A percentile compares a stretch with the other conserved stretches of the same genome.
Evolutionary conservation across 2,888 invertebrate species (phyloP).

Genomic region (Phaedon cochleariae): DNA sequence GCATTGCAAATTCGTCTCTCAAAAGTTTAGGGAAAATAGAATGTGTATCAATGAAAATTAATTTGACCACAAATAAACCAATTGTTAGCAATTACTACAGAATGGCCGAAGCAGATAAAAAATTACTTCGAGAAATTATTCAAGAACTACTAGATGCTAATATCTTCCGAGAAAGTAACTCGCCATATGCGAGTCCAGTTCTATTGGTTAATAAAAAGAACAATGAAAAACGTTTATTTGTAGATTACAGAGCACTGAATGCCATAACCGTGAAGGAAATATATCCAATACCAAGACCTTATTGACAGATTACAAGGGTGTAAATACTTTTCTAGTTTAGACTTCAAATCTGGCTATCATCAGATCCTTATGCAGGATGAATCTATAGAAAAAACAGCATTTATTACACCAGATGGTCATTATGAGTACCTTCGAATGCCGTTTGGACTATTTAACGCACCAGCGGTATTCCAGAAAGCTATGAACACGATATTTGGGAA

Average conservation of each 20-base stretch:
- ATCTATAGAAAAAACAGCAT: conserved; percentile 49
- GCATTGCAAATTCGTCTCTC: background rate
- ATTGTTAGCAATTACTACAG: too few relatives aligned
- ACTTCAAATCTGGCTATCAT: conserved; percentile 48
- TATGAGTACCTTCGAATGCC: conserved; percentile 48
- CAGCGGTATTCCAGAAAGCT: conserved; percentile 16
- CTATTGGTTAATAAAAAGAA: conserved; percentile 36
- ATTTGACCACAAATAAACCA: too few relatives aligned
- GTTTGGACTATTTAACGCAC: conserved; percentile 31
- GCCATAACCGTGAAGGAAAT: conserved; percentile 47
- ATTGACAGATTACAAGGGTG: conserved; percentile 44
- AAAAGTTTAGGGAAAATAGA: too few relatives aligned
- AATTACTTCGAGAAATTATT: too few relatives aligned
- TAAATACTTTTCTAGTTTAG: conserved; percentile 49
- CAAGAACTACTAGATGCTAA: too few relatives aligned
- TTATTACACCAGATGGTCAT: conserved; percentile 50
- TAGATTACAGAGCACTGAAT: conserved; percentile 47
- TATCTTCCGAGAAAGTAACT: too few relatives aligned
- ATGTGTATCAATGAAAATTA: too few relatives aligned
- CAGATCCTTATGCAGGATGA: conserved; percentile 48
- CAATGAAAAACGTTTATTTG: too few relatives aligned
- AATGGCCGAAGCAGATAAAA: too few relatives aligned
- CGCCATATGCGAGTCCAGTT: too few relatives aligned
- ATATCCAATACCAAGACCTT: conserved; percentile 52
- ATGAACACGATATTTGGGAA: conserved; percentile 17